Evolutionary conservation across 2,113 vertebrate genomes (phyloP).

Genomic region (Gobiocypris rarus): DNA sequence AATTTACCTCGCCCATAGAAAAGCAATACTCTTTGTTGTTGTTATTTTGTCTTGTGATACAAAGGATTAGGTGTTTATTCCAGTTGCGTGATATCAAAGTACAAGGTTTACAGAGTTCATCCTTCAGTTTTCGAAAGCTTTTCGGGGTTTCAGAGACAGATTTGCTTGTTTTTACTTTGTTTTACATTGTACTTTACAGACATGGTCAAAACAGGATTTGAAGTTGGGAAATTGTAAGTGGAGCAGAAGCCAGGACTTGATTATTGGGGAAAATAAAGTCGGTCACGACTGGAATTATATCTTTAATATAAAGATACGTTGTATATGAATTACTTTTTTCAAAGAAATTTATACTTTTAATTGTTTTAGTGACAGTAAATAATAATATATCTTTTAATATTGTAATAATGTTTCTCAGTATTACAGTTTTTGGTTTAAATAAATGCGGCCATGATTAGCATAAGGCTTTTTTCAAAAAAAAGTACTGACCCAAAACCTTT

Average conservation of each 20-base stretch:
- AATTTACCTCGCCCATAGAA: conserved; percentile 47
- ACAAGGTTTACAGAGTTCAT: neutral
- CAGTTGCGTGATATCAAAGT: neutral
- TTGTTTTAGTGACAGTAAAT: neutral
- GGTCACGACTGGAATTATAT: neutral
- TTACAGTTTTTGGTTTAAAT: neutral
- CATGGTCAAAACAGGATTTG: conserved; percentile 27
- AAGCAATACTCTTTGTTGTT: conserved; percentile 19
- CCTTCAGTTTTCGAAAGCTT: neutral
- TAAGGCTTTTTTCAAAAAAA: neutral
- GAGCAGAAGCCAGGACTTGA: neutral
- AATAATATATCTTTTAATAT: neutral
- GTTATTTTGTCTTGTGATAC: neutral
- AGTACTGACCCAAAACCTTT: neutral
- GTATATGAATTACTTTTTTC: neutral
- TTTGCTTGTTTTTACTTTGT: conserved; percentile 1
- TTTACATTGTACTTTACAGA: neutral
- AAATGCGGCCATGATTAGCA: neutral
- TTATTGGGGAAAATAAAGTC: neutral
- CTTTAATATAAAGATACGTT: neutral
- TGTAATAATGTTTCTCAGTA: neutral
- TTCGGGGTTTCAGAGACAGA: neutral
- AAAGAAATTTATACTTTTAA: neutral
- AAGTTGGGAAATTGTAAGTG: neutral
- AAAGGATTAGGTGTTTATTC: conserved; percentile 7